Evolutionary conservation across 2,797 vertebrate species (phyloP), one percentile per base, ranked within the genome.

Genomic region (Anableps anableps): DNA sequence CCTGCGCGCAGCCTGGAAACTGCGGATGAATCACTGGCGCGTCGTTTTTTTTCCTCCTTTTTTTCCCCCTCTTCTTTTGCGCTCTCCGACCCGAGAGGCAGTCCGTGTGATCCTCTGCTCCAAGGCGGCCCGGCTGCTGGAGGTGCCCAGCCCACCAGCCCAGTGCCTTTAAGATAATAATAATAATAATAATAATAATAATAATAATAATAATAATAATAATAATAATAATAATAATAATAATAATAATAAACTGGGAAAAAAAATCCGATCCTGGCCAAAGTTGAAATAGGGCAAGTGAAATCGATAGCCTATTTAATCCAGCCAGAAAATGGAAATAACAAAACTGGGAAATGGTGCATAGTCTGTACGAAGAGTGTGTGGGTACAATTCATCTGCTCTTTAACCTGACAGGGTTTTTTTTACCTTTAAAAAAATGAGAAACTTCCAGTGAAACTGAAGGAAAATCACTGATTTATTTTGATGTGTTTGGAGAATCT

Each of bases 261-360:
- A 91, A 64, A 76, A 87, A 92, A 93, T 89, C 89, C 94, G 92
- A 91, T 93, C 84, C 90, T 75, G 86, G 84, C 87, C 86, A 80
- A 93, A 93, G 91, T 92, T 93, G 88, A 91, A 93, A 88, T 80
- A 85, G 92, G 88, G 81, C 90, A 83, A 83, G 88, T 88, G 83
- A 34, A 92, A 93, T 94, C 92, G 89, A 94, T 93, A 91, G 85
- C 5, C 91, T 92, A 92, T 94, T 93, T 91, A 90, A 88, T 81
- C 29, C 47, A 45, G 89, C 86, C 85, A 88, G 91, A 86, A 92
- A 92, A 90, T 83, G 88, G 89, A 93, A 93, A 93, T 88, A 91
- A 93, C 88, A 89, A 88, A 83, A 41, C 84, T 76, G 88, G 81
- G 84, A 85, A 91, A 92, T 90, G 88, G 76, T 85, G 90, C 88